phyloP scores from a whole-genome alignment of 2,888 invertebrate genomes.

The Ennomos fuscantarius region DNA sequence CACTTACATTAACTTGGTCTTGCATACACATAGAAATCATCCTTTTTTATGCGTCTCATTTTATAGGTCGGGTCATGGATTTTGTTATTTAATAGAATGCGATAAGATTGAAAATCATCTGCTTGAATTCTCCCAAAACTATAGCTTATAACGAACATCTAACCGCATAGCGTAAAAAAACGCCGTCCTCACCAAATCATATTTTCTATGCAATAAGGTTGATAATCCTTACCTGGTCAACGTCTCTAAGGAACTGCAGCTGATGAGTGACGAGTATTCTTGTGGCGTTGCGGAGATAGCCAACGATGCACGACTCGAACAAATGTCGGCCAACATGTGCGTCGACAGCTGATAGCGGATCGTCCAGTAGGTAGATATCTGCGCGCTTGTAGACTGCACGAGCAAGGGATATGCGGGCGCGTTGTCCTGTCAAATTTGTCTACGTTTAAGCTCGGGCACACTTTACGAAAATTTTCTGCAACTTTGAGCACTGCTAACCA shows the following conservation, averaged over 20 bases:
- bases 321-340: slow-evolving; percentile 95
- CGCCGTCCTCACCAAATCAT: no score
- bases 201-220: neutral
- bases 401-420: slow-evolving; percentile 94
- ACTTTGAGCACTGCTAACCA: no score
- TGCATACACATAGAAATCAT: no score
- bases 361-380: slow-evolving; percentile 95
- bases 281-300: slow-evolving; percentile 88
- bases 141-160: no score
- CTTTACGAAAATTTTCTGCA: no score
- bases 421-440: slow-evolving; percentile 86
- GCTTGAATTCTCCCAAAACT: no score
- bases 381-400: slow-evolving; percentile 94
- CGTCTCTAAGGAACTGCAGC: slow-evolving; percentile 88
- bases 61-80: no score
- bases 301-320: slow-evolving; percentile 91
- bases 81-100: neutral
- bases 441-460: no score
- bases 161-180: no score
- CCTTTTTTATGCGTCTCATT: no score
- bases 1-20: no score
- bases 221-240: slow-evolving; percentile 65
- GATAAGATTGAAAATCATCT: neutral
- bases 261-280: slow-evolving; percentile 92
- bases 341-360: slow-evolving; percentile 97